Evolutionary conservation across 1,140 invertebrate species (phyloP).

Genomic region (Stenopsyche tienmushanensis): DNA sequence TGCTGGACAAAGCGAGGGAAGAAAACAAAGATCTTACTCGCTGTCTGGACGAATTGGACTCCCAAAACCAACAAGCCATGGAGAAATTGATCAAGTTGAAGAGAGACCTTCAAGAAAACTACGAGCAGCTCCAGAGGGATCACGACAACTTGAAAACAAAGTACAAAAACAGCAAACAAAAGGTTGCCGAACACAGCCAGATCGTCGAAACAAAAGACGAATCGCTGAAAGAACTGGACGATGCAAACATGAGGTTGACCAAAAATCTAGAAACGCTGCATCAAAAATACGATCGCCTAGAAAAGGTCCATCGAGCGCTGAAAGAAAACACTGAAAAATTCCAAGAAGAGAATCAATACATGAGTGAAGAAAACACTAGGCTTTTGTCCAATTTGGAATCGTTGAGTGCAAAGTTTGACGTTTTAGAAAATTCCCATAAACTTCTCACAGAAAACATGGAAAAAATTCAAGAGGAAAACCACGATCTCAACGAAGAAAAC

Average conservation of each 20-base stretch:
- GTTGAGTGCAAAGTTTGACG: conserved; percentile 49
- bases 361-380: conserved; percentile 47
- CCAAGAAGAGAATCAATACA: conserved; percentile 53
- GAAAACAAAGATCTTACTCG: conserved; percentile 58
- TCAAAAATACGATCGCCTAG: conserved; percentile 54
- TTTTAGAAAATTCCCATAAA: conserved; percentile 50
- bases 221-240: conserved; percentile 39
- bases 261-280: conserved; percentile 49
- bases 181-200: conserved; percentile 51
- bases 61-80: conserved; percentile 69
- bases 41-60: conserved; percentile 71
- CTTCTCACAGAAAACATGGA: conserved; percentile 47
- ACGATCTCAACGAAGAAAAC: conserved; percentile 54
- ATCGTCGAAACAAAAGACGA: conserved; percentile 50
- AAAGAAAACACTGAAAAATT: conserved; percentile 53
- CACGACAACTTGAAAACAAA: conserved; percentile 56
- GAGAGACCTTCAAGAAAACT: conserved; percentile 63
- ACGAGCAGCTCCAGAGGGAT: conserved; percentile 58
- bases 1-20: conserved; percentile 49
- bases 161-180: conserved; percentile 53
- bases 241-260: conserved; percentile 35
- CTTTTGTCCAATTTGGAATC: conserved; percentile 47
- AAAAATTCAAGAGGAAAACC: conserved; percentile 54
- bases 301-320: conserved; percentile 50
- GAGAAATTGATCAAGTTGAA: conserved; percentile 64